Percentiles rank a stretch among this genome's conserved stretches.
Conservation (phyloP, 2,113 vertebrate species). For the Gallinago undulata region DNA sequence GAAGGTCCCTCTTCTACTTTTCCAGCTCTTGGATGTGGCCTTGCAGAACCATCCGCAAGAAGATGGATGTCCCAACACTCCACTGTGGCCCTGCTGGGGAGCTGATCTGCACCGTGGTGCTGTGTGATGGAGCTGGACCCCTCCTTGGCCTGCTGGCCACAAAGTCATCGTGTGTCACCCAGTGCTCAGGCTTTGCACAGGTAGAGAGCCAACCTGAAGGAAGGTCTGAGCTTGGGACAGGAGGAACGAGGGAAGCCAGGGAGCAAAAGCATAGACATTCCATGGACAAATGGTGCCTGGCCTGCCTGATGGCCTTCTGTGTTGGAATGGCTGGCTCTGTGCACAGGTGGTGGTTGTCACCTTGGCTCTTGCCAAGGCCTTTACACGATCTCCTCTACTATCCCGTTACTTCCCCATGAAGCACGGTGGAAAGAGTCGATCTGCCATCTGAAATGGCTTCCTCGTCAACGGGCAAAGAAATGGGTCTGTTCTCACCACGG, state of each 20-base stretch:
- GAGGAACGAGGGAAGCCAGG: rapidly evolving
- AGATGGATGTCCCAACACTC: rapidly evolving
- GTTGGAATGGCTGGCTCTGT: no score
- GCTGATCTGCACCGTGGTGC: rapidly evolving
- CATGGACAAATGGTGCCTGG: neutral
- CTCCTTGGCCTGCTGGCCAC: neutral
- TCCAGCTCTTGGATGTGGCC: rapidly evolving
- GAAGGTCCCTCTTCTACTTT: neutral
- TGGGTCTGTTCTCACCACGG: neutral
- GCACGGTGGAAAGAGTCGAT: no score
- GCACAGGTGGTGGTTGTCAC: neutral
- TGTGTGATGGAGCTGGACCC: rapidly evolving
- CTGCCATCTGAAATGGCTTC: no score
- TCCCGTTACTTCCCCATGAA: rapidly evolving
- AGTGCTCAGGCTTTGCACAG: neutral
- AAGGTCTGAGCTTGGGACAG: neutral
- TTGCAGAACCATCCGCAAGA: rapidly evolving
- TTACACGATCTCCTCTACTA: rapidly evolving
- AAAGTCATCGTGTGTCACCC: rapidly evolving
- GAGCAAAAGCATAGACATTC: neutral
- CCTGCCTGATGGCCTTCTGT: neutral
- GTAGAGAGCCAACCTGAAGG: no score
- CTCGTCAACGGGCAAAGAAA: neutral
- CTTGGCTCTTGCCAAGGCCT: neutral
- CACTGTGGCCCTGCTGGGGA: neutral